Base-by-base conservation (phyloP, 2,113 vertebrate species). In the Oncorhynchus tshawytscha region DNA sequence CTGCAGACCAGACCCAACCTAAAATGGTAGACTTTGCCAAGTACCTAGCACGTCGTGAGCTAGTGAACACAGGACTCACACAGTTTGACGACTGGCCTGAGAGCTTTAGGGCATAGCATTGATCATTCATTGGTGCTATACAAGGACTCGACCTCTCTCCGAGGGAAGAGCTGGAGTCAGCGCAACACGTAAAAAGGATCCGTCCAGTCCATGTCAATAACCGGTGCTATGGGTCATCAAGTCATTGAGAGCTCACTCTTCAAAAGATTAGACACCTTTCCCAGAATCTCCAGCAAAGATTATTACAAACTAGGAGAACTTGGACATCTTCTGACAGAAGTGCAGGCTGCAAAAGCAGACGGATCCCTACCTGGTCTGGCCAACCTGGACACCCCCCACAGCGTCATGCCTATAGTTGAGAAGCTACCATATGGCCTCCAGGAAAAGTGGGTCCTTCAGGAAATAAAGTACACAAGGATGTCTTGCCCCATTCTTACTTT, bases 91-190 rank as follows among this genome's bases (percentile, higher is more conserved):
- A 78, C 22, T 22, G 9, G 20, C 72, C 65, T 16, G 70, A 79
- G 39, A 59, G 16, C 29, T 82, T 68, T 31, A 72, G 54, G 25
- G 65, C 45, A n/a, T 77, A 45, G 81, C 18, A 31, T 7, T 69
- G 67, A 7, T 74, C 72, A 18, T 77, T 82, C 20, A n/a, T 20
- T 7, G 71, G 51, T 48, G 31, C 70, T 1, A 75, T 8, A 2
- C 51, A 8, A 22, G 71, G 66, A 16, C 12, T 81, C 0, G 51
- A 62, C 5, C 60, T 84, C 5, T n/a, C 73, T 31, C 48, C 45
- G 3, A 54, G 48, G 1, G 49, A 81, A 20, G 62, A 84, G 60
- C 18, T 86, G 8, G 78, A 76, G 25, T 86, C 85, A 7, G 27
- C 45, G 2, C 54, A 75, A n/a, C 72, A 78, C 39, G 20, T 78